These are phyloP conservation scores for Gasterosteus aculeatus DNA, from an alignment of 2,113 vertebrate genomes.

Conservation along the genomic window DNA sequence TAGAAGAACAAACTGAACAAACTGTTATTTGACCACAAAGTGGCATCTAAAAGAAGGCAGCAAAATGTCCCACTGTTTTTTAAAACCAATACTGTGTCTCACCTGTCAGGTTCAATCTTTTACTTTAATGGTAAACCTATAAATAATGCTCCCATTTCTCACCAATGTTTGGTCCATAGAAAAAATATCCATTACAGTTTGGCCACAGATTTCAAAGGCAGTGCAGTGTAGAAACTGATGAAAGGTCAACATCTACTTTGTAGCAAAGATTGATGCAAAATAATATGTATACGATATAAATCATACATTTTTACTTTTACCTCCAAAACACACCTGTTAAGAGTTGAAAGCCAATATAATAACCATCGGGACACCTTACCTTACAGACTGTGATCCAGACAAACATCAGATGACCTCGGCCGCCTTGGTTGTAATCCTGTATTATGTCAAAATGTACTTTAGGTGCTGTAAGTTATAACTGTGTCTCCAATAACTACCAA, in stretches of 20 bases:
- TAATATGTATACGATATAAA: neutral
- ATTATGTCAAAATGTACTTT: neutral
- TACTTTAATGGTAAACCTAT: neutral
- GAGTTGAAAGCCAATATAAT: neutral
- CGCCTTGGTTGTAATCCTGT: neutral
- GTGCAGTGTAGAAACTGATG: neutral
- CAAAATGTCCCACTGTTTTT: neutral
- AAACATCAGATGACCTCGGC: constrained; percentile 22
- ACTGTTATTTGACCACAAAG: neutral
- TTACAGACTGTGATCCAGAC: constrained; percentile 8
- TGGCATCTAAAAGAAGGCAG: neutral
- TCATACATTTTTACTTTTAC: neutral
- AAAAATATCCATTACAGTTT: neutral
- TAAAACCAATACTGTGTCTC: no score
- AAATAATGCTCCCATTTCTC: neutral
- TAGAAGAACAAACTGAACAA: no score
- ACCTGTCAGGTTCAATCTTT: neutral
- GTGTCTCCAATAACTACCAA: constrained; percentile 21
- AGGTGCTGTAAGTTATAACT: constrained; percentile 11
- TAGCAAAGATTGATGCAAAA: neutral
- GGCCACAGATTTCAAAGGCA: neutral
- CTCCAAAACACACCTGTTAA: neutral
- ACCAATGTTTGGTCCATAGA: neutral
- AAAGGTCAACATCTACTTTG: neutral
- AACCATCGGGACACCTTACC: constrained; percentile 17